Conservation (phyloP, 2,888 invertebrate genomes). For the Miltochrista miniata region DNA sequence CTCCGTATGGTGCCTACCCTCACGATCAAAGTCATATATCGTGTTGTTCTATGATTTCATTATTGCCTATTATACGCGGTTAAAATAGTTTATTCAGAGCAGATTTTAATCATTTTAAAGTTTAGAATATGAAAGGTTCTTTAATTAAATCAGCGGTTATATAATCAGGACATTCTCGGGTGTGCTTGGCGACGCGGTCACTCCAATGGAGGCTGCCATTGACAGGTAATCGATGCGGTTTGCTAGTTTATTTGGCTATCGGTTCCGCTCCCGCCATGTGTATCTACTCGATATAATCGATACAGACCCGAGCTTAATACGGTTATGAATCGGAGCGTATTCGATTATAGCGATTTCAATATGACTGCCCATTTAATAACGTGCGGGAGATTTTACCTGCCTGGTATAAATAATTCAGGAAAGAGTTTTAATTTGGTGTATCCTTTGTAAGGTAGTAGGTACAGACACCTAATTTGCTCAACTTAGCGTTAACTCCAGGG, state of each 20-base stretch:
- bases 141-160: slow-evolving; percentile 20
- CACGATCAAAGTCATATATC: too few species aligned
- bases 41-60: too few species aligned
- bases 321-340: slow-evolving; percentile 65
- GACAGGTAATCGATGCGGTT: slow-evolving; percentile 82
- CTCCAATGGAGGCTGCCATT: slow-evolving; percentile 66
- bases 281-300: slow-evolving; percentile 77
- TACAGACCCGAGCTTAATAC: slow-evolving; percentile 59
- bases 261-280: slow-evolving; percentile 71
- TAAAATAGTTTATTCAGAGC: too few species aligned
- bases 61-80: too few species aligned
- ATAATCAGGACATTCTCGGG: slow-evolving; percentile 45
- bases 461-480: too few species aligned
- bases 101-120: not conserved
- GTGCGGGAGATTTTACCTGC: slow-evolving; percentile 24
- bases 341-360: slow-evolving; percentile 56
- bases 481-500: too few species aligned
- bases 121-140: not conserved
- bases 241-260: slow-evolving; percentile 82
- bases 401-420: slow-evolving; percentile 16
- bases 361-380: slow-evolving; percentile 43
- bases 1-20: too few species aligned
- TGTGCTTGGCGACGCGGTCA: slow-evolving; percentile 65
- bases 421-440: slow-evolving; percentile 5
- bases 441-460: not conserved